Base-by-base conservation (phyloP, 2,888 invertebrate species). In the Tryphoninae sp. region DNA sequence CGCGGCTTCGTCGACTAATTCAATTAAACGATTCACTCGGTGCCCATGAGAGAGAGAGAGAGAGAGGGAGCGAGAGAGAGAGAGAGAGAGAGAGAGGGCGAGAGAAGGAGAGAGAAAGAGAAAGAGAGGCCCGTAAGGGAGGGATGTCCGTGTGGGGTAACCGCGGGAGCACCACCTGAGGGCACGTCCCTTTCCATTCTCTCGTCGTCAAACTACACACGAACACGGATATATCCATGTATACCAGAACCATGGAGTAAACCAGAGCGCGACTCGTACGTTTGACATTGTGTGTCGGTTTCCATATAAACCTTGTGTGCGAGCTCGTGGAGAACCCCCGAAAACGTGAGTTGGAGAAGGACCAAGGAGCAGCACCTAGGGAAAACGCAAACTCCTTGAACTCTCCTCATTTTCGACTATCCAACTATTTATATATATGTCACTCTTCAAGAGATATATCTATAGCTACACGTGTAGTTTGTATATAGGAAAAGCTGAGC, bases 1-100 rank as follows among this genome's bases (percentile, higher is more conserved):
- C 82, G 82, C 55, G 81, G 86, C 86, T 84, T 85, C 87, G 85
- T 86, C 88, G 86, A 86, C 88, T 90, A 91, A 91, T 91, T 91
- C 90, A 91, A 91, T 91, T 90, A 91, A 90, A 89, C 89, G 88
- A 88, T 88, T 89, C 81, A 81, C 81, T 81, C 81, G 81, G 61
- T 78, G 82, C 79, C 79, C 72, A 59, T 73, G 80, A 74, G 79
- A 74, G 77, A 80, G 59, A 72, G 67, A 78, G 33, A 19, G 33
- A 58, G 64, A 65, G 53, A 58, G 42, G 65, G 42, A 61, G 59
- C 33, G 65, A 65, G n/a, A n/a, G n/a, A n/a, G 80, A 74, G 79
- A 74, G 77, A 80, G 59, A 72, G 67, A 78, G 33, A 19, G 33
- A 58, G 64, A 58, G 53, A 58, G 42, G 65, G 42, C 53, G 59